Evolutionary conservation across 2,113 vertebrate species (phyloP).

Genomic region (Abramis brama): DNA sequence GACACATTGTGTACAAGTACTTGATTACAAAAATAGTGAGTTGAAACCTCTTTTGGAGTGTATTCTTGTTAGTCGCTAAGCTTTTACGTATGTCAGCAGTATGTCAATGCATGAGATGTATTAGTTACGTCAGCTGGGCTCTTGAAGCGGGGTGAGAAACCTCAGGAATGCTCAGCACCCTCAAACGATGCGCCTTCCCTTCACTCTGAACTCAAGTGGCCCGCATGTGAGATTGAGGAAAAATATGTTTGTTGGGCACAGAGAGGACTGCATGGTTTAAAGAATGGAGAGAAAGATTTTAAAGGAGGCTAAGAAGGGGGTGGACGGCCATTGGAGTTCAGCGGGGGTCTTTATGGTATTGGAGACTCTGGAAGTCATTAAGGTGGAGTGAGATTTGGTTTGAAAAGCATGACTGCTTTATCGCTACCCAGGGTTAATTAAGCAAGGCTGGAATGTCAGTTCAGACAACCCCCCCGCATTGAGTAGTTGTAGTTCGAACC

Average conservation of each 20-base stretch:
- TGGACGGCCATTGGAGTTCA: background rate
- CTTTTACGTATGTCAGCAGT: background rate
- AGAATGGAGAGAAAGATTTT: background rate
- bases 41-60: background rate
- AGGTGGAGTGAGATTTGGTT: conserved; percentile 44
- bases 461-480: background rate
- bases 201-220: background rate
- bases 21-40: background rate
- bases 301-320: background rate
- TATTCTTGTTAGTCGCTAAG: background rate
- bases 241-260: background rate
- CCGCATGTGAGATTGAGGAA: conserved; percentile 3
- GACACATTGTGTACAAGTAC: background rate
- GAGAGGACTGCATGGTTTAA: background rate
- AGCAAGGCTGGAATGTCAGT: conserved; percentile 42
- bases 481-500: conserved; percentile 14
- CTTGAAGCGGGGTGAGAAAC: conserved; percentile 46
- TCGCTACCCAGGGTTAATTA: conserved; percentile 47
- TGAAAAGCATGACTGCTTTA: conserved; percentile 53
- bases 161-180: conserved; percentile 47
- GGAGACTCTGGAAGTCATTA: conserved; percentile 57
- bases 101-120: background rate
- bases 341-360: conserved; percentile 5
- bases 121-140: background rate
- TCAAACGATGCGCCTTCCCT: background rate